Evolutionary conservation across 2,113 vertebrate species (phyloP).

Genomic region (Pseudopodoces humilis): DNA sequence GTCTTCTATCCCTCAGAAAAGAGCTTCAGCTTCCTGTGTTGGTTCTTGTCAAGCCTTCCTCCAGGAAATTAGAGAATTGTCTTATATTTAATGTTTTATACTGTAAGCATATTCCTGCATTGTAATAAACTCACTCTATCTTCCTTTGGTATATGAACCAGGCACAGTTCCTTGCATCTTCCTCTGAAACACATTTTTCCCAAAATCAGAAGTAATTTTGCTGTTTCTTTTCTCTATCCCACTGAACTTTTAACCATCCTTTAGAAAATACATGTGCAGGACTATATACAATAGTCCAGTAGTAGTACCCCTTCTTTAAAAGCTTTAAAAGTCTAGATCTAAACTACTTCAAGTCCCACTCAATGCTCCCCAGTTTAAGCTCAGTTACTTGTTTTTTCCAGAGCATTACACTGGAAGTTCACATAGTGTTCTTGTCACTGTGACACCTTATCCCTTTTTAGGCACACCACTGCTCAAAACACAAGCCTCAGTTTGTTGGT

Average conservation of each 20-base stretch:
- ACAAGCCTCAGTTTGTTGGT: background rate
- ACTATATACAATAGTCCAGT: too few relatives aligned
- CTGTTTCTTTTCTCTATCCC: background rate
- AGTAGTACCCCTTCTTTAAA: background rate
- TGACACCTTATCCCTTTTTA: background rate
- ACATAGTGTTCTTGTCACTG: background rate
- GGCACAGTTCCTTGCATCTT: background rate
- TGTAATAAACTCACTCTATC: background rate
- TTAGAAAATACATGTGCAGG: background rate
- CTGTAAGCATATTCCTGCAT: background rate
- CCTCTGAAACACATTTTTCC: background rate
- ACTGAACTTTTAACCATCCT: background rate
- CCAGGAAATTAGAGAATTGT: background rate
- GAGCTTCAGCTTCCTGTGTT: background rate
- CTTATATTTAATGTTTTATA: background rate
- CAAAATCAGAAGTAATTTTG: background rate
- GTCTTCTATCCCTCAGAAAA: background rate
- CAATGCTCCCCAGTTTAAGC: background rate
- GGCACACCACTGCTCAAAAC: background rate
- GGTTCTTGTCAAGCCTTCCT: background rate
- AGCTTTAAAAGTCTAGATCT: background rate
- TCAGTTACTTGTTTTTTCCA: background rate
- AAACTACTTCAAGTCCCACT: background rate
- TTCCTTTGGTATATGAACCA: background rate
- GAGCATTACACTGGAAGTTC: background rate